These are phyloP conservation scores for Pitta sordida DNA, from an alignment of 2,113 vertebrate species.

Conservation along the genomic window DNA sequence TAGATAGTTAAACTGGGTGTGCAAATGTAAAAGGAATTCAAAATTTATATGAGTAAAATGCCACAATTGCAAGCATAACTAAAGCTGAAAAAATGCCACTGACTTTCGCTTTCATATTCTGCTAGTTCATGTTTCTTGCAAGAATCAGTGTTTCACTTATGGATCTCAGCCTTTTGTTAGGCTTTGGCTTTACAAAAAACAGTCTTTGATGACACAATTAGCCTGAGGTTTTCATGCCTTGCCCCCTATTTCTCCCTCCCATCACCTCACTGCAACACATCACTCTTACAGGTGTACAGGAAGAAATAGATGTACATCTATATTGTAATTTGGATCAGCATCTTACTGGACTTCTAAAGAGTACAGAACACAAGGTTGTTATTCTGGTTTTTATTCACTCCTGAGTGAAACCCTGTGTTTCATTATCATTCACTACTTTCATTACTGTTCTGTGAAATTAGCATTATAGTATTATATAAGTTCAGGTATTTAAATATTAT, in stretches of 20 bases:
- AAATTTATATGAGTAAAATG: not conserved
- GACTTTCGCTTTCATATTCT: not conserved
- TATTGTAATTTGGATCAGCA: not conserved
- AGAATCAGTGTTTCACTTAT: not conserved
- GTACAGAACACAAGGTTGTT: not conserved
- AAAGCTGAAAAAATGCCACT: not conserved
- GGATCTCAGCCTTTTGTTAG: not conserved
- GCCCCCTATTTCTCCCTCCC: not conserved
- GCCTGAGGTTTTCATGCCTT: not conserved
- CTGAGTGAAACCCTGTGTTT: not conserved
- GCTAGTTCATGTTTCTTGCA: not conserved
- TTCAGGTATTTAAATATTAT: not conserved
- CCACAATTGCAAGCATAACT: not conserved
- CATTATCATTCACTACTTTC: not conserved
- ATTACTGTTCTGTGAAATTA: not conserved
- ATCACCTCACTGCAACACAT: not conserved
- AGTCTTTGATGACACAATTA: not conserved
- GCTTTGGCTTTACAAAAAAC: not conserved
- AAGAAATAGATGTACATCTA: not conserved
- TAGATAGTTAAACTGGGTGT: not conserved
- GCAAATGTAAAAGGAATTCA: not conserved
- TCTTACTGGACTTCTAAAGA: not conserved
- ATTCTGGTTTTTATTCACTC: not conserved
- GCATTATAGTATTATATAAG: not conserved
- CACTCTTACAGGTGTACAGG: not conserved